Evolutionary conservation across 1,140 invertebrate species (phyloP).

Genomic region (Euwallacea similis): DNA sequence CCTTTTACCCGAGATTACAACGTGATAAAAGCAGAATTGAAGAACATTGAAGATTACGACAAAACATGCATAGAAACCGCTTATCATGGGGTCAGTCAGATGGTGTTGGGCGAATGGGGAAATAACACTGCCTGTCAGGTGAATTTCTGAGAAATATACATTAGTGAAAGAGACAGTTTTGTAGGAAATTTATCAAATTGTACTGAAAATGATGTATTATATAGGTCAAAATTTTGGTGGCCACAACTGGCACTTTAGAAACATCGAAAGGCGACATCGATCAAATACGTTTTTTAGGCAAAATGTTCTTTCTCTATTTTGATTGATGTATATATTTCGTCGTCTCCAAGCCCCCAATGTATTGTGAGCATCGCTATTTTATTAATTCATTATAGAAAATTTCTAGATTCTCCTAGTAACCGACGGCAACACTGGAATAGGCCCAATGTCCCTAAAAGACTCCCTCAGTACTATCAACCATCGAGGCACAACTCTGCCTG

Average conservation of each 20-base stretch:
- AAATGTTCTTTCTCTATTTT: too few relatives aligned
- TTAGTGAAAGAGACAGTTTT: too few relatives aligned
- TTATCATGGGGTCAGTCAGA: conserved; percentile 71
- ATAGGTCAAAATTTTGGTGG: too few relatives aligned
- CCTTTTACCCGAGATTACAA: conserved; percentile 87
- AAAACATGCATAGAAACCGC: conserved; percentile 81
- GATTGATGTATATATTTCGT: too few relatives aligned
- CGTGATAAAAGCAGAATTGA: conserved; percentile 70
- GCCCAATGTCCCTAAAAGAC: conserved; percentile 63
- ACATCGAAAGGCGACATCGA: too few relatives aligned
- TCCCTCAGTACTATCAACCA: conserved; percentile 55
- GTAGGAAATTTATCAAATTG: too few relatives aligned
- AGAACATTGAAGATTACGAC: conserved; percentile 76
- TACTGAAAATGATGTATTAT: too few relatives aligned
- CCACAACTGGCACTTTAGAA: too few relatives aligned
- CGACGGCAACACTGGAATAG: conserved; percentile 75
- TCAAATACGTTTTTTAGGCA: too few relatives aligned
- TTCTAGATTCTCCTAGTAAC: conserved; percentile 72
- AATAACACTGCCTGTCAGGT: conserved; percentile 78
- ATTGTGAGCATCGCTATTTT: too few relatives aligned
- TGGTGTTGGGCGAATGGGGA: conserved; percentile 84
- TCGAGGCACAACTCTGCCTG: conserved; percentile 55
- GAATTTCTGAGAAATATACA: conserved; percentile 36
- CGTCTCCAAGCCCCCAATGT: too few relatives aligned
- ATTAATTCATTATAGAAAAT: too few relatives aligned